Conservation (phyloP, 2,113 vertebrate species). For the Gymnobelideus leadbeateri region DNA sequence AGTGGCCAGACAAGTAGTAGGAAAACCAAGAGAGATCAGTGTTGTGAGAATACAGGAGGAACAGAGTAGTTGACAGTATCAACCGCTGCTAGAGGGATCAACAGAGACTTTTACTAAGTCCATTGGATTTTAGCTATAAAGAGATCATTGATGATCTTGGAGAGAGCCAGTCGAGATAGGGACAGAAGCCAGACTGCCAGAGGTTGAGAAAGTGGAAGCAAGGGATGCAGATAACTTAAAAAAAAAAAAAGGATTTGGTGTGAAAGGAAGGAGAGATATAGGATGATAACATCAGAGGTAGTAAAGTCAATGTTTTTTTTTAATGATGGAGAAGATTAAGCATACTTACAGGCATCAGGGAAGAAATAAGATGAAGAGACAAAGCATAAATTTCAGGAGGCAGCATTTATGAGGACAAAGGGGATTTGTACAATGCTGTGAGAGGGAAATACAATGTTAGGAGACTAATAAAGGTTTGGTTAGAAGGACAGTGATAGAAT, state of each 20-base stretch:
- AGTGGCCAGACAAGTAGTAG: background rate
- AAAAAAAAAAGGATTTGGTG: background rate
- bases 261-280: background rate
- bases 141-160: no score
- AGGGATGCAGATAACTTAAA: no score
- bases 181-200: no score
- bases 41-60: background rate
- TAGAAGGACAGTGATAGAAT: background rate
- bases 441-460: background rate
- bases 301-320: no score
- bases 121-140: background rate
- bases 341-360: background rate
- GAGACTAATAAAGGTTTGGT: background rate
- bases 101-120: background rate
- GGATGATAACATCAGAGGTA: no score
- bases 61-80: background rate
- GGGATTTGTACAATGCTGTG: background rate
- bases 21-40: background rate
- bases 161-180: no score
- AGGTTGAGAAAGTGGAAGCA: no score
- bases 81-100: background rate
- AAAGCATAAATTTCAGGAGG: background rate
- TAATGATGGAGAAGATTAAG: background rate
- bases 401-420: background rate
- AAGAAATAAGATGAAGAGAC: background rate